Base-by-base conservation (phyloP, 1,140 invertebrate species). In the Magallana gigas region DNA sequence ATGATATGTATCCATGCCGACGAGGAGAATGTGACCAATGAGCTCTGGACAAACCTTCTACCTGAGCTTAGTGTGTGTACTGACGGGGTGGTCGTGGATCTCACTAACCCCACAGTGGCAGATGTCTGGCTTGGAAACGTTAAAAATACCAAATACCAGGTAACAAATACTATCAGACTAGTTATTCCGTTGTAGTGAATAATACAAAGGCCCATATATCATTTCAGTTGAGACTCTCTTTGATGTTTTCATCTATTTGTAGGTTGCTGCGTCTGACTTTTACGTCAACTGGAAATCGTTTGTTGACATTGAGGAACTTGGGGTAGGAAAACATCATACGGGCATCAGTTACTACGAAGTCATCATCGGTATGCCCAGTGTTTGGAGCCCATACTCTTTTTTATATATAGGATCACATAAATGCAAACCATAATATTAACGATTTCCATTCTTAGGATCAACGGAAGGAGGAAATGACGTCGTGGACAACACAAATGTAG, bases 41-140 rank as follows among this genome's bases (percentile, higher is more conserved):
- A 92, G 80, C 88, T 89, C n/a, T 92, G 90, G 90, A 85, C 81
- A 36, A 84, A 90, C 29, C 12, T 84, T 1, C 80, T 92, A 2
- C n/a, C 16, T 29, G 88, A 90, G 71, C 64, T 91, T 1, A 88
- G 71, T 23, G 87, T 57, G 5, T 93, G 92, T 71, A 90, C 90
- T 86, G 91, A 92, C 85, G 92, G 92, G 23, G 76, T 92, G 9
- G 90, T 90, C 23, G 87, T 92, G 23, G 92, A 93, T 81, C 18
- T 90, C 56, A 91, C 91, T n/a, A 85, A 88, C 57, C 92, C 92
- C 11, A 57, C 18, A 6, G 57, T 86, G 29, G 91, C 88, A 11
- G 48, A 82, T 29, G 91, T 93, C 1, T 90, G 86, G 86, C 68
- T 92, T 29, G 91, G 90, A 71, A 85, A 59, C 14, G 80, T 82